phyloP scores from a whole-genome alignment of 2,113 vertebrate species.

The Ellobius talpinus region DNA sequence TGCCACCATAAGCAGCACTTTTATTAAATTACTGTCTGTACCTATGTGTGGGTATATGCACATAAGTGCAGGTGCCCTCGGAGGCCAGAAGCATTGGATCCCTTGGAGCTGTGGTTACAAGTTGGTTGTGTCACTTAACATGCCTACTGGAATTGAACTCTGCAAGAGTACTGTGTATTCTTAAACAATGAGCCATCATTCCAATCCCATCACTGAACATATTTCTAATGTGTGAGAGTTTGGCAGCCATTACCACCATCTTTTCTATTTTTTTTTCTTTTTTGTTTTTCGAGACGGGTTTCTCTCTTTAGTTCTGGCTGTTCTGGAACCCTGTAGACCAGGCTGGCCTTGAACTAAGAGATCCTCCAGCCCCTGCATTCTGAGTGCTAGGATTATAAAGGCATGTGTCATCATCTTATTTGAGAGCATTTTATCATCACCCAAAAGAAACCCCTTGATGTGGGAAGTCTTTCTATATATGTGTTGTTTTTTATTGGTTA shows the following conservation, averaged over 20 bases:
- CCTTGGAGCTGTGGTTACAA: not conserved
- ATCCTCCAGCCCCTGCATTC: not conserved
- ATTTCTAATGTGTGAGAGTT: not conserved
- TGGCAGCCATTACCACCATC: too few relatives aligned
- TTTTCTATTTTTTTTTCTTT: not conserved
- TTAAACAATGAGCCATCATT: not conserved
- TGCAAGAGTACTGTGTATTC: not conserved
- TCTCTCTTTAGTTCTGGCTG: not conserved
- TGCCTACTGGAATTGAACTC: not conserved
- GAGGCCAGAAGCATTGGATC: not conserved
- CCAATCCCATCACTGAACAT: not conserved
- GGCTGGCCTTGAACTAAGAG: not conserved
- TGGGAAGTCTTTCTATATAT: too few relatives aligned
- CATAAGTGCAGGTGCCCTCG: not conserved
- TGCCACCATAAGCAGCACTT: not conserved
- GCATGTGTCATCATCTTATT: not conserved
- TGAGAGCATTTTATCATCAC: not conserved
- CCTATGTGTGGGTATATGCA: not conserved
- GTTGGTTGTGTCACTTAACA: not conserved
- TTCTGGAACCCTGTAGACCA: not conserved
- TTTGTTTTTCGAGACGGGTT: not conserved
- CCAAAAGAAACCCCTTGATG: not conserved
- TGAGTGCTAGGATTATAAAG: not conserved
- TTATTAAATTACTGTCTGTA: not conserved
- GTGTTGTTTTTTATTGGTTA: too few relatives aligned